phyloP scores from a whole-genome alignment of 2,113 vertebrate genomes.

The Nanorana parkeri region DNA sequence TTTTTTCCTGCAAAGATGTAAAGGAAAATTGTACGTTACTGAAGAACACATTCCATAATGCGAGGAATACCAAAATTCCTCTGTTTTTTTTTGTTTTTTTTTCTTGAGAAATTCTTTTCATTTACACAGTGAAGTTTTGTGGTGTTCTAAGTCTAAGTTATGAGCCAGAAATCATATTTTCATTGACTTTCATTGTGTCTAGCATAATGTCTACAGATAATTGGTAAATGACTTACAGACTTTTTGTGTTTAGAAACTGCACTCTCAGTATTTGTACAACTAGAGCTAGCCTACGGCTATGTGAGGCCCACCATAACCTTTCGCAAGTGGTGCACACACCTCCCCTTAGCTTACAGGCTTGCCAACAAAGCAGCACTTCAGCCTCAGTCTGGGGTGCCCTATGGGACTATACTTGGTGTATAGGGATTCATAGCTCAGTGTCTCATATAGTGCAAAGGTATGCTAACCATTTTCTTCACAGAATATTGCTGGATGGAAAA shows the following conservation, averaged over 20 bases:
- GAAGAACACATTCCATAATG: too few species aligned
- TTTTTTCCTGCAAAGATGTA: too few species aligned
- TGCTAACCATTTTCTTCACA: too few species aligned
- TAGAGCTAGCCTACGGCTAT: not conserved
- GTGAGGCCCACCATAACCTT: not conserved
- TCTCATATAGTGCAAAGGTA: too few species aligned
- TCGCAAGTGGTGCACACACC: slow-evolving; percentile 1
- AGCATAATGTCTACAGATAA: not conserved
- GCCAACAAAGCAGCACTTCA: not conserved
- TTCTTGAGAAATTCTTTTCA: not conserved
- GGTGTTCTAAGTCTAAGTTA: not conserved
- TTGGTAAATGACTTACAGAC: slow-evolving; percentile 29
- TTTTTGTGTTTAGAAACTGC: slow-evolving; percentile 8
- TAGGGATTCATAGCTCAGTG: not conserved
- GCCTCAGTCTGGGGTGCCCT: not conserved
- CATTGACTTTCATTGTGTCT: slow-evolving; percentile 8
- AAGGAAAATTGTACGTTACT: too few species aligned
- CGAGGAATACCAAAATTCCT: too few species aligned
- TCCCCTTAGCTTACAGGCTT: not conserved
- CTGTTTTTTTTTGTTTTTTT: too few species aligned
- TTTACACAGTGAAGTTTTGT: not conserved
- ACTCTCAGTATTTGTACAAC: slow-evolving; percentile 9
- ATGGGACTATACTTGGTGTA: not conserved
- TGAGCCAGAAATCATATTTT: not conserved
- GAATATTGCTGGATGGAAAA: too few species aligned